A percentile compares a stretch with the other conserved stretches of the same genome.
These are phyloP conservation scores for Perizoma affinitatum DNA, from an alignment of 2,888 invertebrate genomes.

Conservation along the genomic window DNA sequence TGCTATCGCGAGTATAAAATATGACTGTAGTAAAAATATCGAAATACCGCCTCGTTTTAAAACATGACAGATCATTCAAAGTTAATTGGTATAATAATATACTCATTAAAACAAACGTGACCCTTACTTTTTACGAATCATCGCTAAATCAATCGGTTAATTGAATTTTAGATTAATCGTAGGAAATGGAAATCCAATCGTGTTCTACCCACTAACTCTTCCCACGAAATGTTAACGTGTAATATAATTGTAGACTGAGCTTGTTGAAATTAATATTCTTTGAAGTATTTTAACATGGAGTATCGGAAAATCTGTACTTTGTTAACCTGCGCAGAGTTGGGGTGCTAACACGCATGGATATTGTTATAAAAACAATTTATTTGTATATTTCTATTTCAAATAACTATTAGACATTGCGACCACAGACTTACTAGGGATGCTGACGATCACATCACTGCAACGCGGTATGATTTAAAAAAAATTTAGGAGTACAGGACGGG, in stretches of 20 bases:
- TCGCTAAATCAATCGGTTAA: constrained; percentile 40
- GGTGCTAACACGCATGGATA: too few relatives aligned
- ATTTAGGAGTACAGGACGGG: too few relatives aligned
- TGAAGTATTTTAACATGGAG: not conserved
- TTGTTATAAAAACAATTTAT: too few relatives aligned
- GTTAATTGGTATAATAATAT: constrained; percentile 23
- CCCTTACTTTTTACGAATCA: constrained; percentile 32
- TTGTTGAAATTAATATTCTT: not conserved
- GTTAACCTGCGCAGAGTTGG: too few relatives aligned
- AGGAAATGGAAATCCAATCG: constrained; percentile 37
- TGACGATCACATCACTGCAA: too few relatives aligned
- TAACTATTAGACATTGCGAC: too few relatives aligned
- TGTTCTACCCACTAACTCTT: constrained; percentile 35
- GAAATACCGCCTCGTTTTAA: constrained; percentile 9
- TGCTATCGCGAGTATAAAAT: too few relatives aligned
- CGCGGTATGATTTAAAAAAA: too few relatives aligned
- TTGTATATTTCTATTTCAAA: too few relatives aligned
- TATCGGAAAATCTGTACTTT: too few relatives aligned
- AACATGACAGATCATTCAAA: constrained; percentile 24
- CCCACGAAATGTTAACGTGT: constrained; percentile 31
- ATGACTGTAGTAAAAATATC: too few relatives aligned
- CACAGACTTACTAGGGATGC: too few relatives aligned
- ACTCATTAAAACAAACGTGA: constrained; percentile 38
- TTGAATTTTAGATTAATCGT: constrained; percentile 46
- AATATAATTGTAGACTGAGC: constrained; percentile 10